Percentiles rank a stretch among this genome's conserved stretches.
Conservation (phyloP, 2,797 vertebrate species). For the Gallinago nigripennis region DNA sequence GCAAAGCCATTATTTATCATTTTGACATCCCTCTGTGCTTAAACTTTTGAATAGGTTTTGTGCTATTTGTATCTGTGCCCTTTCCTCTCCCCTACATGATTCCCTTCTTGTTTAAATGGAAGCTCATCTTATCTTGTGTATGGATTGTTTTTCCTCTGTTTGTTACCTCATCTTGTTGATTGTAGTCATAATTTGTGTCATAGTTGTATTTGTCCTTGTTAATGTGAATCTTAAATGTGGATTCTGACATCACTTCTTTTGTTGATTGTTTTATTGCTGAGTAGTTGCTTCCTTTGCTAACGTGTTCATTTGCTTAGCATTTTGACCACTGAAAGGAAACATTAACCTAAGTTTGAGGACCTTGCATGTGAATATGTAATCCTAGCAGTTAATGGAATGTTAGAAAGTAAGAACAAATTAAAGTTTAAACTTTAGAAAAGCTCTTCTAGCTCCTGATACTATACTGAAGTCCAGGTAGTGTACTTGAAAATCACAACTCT, state of each 20-base stretch:
- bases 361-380: background rate
- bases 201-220: background rate
- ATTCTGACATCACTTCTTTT: background rate
- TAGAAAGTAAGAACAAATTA: background rate
- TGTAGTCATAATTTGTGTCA: background rate
- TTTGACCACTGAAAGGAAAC: background rate
- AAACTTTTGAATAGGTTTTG: background rate
- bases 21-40: background rate
- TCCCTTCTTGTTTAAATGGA: background rate
- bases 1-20: constrained; percentile 17
- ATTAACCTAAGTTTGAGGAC: background rate
- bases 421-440: background rate
- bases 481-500: background rate
- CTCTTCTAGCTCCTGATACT: background rate
- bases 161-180: background rate
- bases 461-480: background rate
- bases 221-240: background rate
- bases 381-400: background rate
- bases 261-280: background rate
- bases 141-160: background rate
- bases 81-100: background rate
- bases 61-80: background rate
- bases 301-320: background rate
- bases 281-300: background rate
- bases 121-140: background rate